Evolutionary conservation across 2,888 invertebrate genomes (phyloP), one percentile per base, ranked within the genome.

Genomic region (Spodoptera exigua): DNA sequence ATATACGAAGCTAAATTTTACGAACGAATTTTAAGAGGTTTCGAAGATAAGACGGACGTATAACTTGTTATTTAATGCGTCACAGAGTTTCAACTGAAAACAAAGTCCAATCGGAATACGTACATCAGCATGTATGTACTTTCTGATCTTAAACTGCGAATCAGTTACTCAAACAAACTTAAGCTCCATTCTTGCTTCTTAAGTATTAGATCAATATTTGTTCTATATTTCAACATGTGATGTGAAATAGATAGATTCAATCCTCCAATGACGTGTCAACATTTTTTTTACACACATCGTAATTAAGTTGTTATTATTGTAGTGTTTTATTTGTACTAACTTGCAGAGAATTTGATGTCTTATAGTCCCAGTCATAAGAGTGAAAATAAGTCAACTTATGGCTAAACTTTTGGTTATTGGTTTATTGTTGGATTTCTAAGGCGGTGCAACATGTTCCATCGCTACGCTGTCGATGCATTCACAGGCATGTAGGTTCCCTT

Each of bases 161-260:
- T 79, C 78, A 76, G 75, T 72, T 68, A 76, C 79, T 72, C 70
- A 74, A 81, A 78, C 77, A 68, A 78, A 78, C 72, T 70, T 56
- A 75, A 74, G 67, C 74, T 61, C 69, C 65, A 61, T 72, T 67
- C 54, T 27, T 27, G 5, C 27, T 27, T 53, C 59, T 73, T 64
- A 58, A 76, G 76, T 78, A 77, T 78, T 71, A 74, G 71, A 74
- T 27, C 72, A 80, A 82, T 79, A 79, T 84, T 84, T 80, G 78
- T 78, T 76, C 72, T 66, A 70, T 70, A 80, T 76, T 70, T 70
- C 9, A 5, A 27, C 5, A 21, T 27, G 27, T 7, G n/a, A 66
- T 61, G 68, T 52, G 56, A 71, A 76, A 61, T n/a, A n/a, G n/a
- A n/a, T n/a, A 73, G 76, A 81, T 79, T 80, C 79, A 79, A 78